Evolutionary conservation across 2,113 vertebrate genomes (phyloP), one percentile per base, ranked within the genome.

Genomic region (Paralichthys olivaceus): DNA sequence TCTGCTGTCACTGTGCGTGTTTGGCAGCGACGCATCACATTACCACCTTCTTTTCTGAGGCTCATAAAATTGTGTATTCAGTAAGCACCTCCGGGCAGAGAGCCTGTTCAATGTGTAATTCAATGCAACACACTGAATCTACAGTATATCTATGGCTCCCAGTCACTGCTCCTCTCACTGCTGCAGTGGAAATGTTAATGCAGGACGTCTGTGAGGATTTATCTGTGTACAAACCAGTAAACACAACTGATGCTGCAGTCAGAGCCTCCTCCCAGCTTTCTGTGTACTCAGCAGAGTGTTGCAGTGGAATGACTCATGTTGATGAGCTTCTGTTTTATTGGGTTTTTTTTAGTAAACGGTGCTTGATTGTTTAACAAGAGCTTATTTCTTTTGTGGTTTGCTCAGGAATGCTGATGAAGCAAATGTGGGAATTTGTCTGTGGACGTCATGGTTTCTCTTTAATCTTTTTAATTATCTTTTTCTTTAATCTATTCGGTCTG

Each of bases 51-150:
- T 88, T 60, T 84, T 45, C 14, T 53, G n/a, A 81, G 77, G 73
- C 60, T 84, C 28, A 62, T 79, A 54, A 81, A 72, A 83, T 69
- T 75, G 78, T 85, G 72, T 86, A 58, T 75, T 84, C 78, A 57
- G 65, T 74, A 45, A 84, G 74, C 73, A 79, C 54, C 54, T 80
- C 77, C 75, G 83, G 86, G 84, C 79, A 72, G 62, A 64, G 68
- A 82, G 84, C 89, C 88, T 80, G 63, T 75, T 76, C 65, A 37
- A 43, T 87, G 57, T 73, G 28, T 81, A 80, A 79, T 54, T 80
- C 60, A 84, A 86, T 64, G 62, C 66, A 79, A 85, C 63, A 34
- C 65, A 15, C 19, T 5, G 14, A 63, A 32, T 77, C 64, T 56
- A 70, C 76, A 64, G 45, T 81, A 61, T 69, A 59, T 83, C 55